A percentile compares a stretch with the other conserved stretches of the same genome.
phyloP scores from a whole-genome alignment of 1,140 invertebrate species.

The Drosophila parvula region DNA sequence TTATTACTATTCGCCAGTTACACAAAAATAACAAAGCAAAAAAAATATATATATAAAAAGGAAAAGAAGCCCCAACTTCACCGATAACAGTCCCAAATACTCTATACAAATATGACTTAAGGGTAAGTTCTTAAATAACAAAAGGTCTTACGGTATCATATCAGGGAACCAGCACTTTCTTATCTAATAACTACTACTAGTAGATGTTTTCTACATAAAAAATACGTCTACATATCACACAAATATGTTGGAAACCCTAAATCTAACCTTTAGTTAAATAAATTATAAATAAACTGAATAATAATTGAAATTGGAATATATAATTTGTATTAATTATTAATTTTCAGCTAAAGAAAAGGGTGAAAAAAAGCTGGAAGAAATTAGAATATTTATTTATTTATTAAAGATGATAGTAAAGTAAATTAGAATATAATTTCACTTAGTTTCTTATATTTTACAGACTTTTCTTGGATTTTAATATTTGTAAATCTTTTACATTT shows the following conservation, averaged over 20 bases:
- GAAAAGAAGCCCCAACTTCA: constrained; percentile 49
- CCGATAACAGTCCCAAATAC: constrained; percentile 5
- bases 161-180: background rate
- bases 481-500: too few relatives aligned
- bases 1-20: constrained; percentile 59
- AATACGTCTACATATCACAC: background rate
- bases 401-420: too few relatives aligned
- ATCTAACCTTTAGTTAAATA: background rate
- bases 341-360: too few relatives aligned
- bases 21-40: constrained; percentile 49
- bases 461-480: background rate
- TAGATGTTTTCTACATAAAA: background rate
- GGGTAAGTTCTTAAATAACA: background rate
- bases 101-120: constrained; percentile 9
- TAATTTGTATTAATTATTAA: too few relatives aligned
- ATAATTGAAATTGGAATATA: background rate
- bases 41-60: constrained; percentile 26
- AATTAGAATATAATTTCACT: too few relatives aligned
- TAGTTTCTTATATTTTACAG: background rate
- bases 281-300: background rate
- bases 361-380: too few relatives aligned
- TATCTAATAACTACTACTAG: background rate
- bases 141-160: background rate
- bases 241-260: too few relatives aligned
- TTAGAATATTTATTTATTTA: too few relatives aligned